Evolutionary conservation across 2,797 vertebrate species (phyloP), one percentile per base, ranked within the genome.

Genomic region (Manis pentadactyla): DNA sequence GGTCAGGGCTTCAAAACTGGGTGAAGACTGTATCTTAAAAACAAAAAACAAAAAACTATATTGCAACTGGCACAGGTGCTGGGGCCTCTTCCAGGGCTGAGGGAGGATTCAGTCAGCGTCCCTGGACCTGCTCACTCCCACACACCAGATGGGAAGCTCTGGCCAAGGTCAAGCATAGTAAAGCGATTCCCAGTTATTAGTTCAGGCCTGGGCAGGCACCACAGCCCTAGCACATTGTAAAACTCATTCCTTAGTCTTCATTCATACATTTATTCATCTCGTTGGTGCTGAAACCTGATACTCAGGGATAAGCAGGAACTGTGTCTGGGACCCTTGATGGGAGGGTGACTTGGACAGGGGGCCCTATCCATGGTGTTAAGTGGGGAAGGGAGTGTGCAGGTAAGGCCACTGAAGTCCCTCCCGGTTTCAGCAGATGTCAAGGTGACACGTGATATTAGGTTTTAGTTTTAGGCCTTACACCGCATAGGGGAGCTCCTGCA

Each of bases 361-460:
- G 5, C 21, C 42, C 37, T 66, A 39, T 31, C 27, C 17, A 5
- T 0, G 2, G 25, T 10, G 3, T 9, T 3, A 13, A 46, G 5
- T 2, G 23, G 71, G 37, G 51, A 42, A 27, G 23, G 21, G 14
- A 51, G 27, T 23, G 27, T 17, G 66, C n/a, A 37, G 68, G 18
- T n/a, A 63, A 46, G 74, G 66, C n/a, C 51, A 51, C 11, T 74
- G 4, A 27, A 23, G 81, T 39, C 29, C 61, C 51, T 55, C 31
- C 21, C 1, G 25, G 39, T 34, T 46, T 82, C 53, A 75, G 25
- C 82, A 46, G 25, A 61, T 49, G 23, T 74, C 57, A 46, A 53
- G 29, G 66, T 2, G 57, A 42, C 29, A 31, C 23, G 3, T 14
- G 68, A 27, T 21, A 4, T 29, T 53, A 49, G 49, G 85, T 13